Percentiles rank a stretch among this genome's conserved stretches.
Evolutionary conservation across 2,113 vertebrate species (phyloP).

Genomic region (Gavia stellata): DNA sequence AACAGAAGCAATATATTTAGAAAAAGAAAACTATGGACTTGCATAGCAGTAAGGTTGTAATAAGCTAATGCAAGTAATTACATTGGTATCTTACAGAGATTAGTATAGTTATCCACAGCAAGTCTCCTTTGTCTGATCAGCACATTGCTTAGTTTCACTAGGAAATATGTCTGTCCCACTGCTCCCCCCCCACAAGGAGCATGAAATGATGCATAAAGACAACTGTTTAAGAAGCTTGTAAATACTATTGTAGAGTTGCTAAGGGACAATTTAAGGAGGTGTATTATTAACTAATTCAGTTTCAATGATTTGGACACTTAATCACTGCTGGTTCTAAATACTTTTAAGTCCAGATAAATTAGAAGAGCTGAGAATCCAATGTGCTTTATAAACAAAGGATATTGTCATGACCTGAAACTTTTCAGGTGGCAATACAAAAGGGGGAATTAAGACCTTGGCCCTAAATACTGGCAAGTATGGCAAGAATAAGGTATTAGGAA

Average conservation of each 20-base stretch:
- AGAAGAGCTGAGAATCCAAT: background rate
- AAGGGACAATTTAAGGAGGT: background rate
- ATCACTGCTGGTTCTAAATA: background rate
- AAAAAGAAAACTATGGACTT: background rate
- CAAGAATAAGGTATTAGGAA: background rate
- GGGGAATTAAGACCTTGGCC: background rate
- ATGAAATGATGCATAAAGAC: background rate
- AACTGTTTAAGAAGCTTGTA: background rate
- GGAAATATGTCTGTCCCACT: background rate
- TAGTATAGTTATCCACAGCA: background rate
- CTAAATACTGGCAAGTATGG: background rate
- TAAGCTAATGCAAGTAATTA: background rate
- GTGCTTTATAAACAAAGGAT: background rate
- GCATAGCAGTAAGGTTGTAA: background rate
- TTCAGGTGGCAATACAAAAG: background rate
- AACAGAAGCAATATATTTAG: background rate
- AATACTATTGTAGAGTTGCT: background rate
- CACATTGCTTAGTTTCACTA: background rate
- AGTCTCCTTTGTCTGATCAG: background rate
- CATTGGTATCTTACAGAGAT: background rate
- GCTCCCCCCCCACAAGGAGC: background rate
- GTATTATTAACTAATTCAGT: background rate
- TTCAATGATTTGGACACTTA: background rate
- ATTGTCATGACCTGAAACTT: background rate
- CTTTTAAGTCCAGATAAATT: background rate